Base-by-base conservation (phyloP, 2,797 vertebrate species). In the Sebastes flavidus region DNA sequence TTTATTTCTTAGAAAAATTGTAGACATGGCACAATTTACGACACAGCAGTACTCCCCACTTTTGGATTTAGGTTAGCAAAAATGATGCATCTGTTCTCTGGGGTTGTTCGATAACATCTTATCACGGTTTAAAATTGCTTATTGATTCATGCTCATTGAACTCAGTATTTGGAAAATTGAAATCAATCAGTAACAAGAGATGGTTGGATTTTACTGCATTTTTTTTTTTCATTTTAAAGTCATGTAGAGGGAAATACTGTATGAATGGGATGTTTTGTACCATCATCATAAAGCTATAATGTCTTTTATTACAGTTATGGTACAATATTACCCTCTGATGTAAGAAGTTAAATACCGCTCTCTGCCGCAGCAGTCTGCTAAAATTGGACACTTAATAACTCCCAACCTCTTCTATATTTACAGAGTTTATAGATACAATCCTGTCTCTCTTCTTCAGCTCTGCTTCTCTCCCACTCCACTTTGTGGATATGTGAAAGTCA, bases 91-190 rank as follows among this genome's bases (percentile, higher is more conserved):
- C 81, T 82, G 75, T 66, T 89, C 85, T 74, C 70, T 79, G 76
- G 65, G 75, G 73, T 77, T 82, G 81, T 89, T 91, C 82, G 10
- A 93, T 91, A 95, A 94, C 89, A 92, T 89, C 91, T 95, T 91
- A 88, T 94, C 95, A 84, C 75, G 55, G 73, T 91, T 89, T 91
- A 89, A 95, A 95, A 96, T 96, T 95, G 93, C 91, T 92, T 96
- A 96, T 94, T 83, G 95, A 97, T 96, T 96, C 80, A 77, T 88
- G 72, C 78, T 91, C 84, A 88, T 80, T 90, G 84, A 87, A 89
- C 81, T 92, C 86, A 75, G 90, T 88, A 93, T 93, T 82, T 93
- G 87, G 91, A 95, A 95, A 95, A 96, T 93, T 93, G 87, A 94
- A 95, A 94, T 92, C 88, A 78, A 75, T 85, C 63, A 80, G 73